Evolutionary conservation across 2,797 vertebrate genomes (phyloP).

Genomic region (Pangasius djambal): DNA sequence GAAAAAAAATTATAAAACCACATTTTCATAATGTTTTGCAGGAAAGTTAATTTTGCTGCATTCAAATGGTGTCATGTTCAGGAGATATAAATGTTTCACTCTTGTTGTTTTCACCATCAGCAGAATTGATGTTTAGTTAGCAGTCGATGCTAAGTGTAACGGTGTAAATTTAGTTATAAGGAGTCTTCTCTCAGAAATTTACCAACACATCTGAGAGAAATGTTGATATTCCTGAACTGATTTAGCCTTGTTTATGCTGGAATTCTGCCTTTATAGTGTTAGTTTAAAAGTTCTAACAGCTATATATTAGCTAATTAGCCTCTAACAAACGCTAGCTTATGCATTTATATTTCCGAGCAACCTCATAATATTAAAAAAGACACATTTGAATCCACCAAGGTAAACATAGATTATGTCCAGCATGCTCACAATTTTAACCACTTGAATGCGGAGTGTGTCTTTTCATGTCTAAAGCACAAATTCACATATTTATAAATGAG

Average conservation of each 20-base stretch:
- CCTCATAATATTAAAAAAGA: neutral
- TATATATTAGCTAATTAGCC: neutral
- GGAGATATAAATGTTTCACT: neutral
- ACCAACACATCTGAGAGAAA: neutral
- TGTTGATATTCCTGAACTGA: neutral
- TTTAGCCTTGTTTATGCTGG: neutral
- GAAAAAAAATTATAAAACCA: no score
- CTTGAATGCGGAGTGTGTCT: neutral
- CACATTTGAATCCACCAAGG: neutral
- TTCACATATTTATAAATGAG: neutral
- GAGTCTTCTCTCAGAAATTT: neutral
- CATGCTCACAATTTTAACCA: neutral
- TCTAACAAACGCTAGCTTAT: neutral
- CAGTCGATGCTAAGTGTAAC: neutral
- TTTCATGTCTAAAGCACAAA: neutral
- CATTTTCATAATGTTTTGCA: neutral
- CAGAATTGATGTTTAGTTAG: neutral
- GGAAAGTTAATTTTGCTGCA: neutral
- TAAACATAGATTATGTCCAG: neutral
- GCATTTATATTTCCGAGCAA: neutral
- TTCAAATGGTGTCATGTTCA: neutral
- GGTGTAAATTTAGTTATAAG: neutral
- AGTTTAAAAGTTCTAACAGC: neutral
- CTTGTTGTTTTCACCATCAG: neutral
- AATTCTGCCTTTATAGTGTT: neutral